Conservation (phyloP, 2,113 vertebrate species). For the Corythaeola cristata region DNA sequence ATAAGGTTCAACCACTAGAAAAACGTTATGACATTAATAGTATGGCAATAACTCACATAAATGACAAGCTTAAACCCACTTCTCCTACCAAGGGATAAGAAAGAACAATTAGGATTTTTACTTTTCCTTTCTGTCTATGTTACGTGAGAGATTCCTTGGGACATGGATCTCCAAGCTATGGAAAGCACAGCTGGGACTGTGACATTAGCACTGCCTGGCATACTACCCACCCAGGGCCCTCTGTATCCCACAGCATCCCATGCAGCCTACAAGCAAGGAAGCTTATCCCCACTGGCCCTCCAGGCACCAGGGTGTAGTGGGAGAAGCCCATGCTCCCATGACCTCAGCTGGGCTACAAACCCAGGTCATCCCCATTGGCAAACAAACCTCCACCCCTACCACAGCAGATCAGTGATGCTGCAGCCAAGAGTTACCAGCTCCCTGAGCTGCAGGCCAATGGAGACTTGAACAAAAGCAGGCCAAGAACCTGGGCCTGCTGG, state of each 20-base stretch:
- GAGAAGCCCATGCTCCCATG: not conserved
- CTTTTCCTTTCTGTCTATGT: not conserved
- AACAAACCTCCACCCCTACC: not conserved
- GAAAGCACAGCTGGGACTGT: not conserved
- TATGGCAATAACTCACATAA: not conserved
- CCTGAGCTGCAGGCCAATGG: too few relatives aligned
- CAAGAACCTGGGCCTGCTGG: not conserved
- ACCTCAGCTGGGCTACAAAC: not conserved
- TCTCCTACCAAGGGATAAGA: not conserved
- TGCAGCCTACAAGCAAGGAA: not conserved
- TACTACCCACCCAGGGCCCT: not conserved
- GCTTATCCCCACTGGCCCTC: not conserved
- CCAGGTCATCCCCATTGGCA: not conserved
- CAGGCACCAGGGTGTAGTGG: accelerated
- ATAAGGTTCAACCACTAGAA: not conserved
- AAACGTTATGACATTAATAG: not conserved
- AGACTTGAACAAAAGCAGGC: not conserved
- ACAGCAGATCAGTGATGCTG: not conserved
- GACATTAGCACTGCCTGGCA: not conserved
- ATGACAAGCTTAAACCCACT: not conserved
- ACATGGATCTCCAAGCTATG: not conserved
- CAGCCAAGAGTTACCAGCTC: not conserved
- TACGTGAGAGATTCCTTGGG: not conserved
- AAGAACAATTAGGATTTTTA: not conserved
- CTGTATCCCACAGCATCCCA: not conserved